phyloP scores from a whole-genome alignment of 64 coral and sea anemone genomes.

The Dendronephthya gigantea region DNA sequence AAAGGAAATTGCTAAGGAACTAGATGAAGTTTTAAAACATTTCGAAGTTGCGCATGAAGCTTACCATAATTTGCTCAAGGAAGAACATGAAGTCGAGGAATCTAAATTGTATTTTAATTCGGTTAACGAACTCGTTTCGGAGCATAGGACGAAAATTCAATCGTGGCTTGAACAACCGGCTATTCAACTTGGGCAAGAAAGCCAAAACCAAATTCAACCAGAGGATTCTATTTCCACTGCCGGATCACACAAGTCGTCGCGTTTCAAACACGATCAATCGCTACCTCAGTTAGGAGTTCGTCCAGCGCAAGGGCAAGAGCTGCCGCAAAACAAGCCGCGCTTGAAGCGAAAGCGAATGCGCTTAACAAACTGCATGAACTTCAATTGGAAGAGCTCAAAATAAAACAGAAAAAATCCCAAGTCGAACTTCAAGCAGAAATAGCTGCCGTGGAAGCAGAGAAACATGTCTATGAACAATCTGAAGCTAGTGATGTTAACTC shows the following conservation, averaged over 20 bases:
- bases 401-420: background rate
- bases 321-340: constrained; percentile 33
- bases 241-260: background rate
- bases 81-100: constrained; percentile 27
- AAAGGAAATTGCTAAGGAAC: constrained; percentile 4
- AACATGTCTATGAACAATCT: background rate
- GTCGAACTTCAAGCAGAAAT: background rate
- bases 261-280: background rate
- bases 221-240: constrained; percentile 38
- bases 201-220: constrained; percentile 7
- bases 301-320: constrained; percentile 35
- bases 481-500: no score
- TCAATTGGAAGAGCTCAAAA: constrained; percentile 42
- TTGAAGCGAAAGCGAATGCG: constrained; percentile 42
- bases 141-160: constrained; percentile 34
- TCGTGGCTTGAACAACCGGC: constrained; percentile 11
- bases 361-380: constrained; percentile 42
- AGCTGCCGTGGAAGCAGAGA: background rate
- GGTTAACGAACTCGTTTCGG: constrained; percentile 27
- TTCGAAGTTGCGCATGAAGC: constrained; percentile 46
- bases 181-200: background rate
- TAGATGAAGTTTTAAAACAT: no score
- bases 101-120: no score
- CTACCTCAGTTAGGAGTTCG: constrained; percentile 21
- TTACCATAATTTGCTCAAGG: constrained; percentile 39